Evolutionary conservation across 2,888 invertebrate genomes (phyloP), one percentile per base, ranked within the genome.

Genomic region (Lumbricus terrestris): DNA sequence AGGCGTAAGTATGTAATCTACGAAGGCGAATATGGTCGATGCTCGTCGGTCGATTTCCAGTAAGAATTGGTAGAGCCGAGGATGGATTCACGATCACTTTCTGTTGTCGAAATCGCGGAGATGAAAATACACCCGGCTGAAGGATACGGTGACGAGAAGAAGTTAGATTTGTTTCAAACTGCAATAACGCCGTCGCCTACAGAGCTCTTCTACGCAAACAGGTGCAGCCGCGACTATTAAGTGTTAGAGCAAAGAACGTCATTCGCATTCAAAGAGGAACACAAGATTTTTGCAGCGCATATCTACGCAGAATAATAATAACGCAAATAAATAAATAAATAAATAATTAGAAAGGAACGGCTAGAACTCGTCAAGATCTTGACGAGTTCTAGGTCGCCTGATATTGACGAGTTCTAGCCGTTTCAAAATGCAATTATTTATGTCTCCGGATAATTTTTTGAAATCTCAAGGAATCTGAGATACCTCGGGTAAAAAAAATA

Each of bases 171-270:
- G n/a, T 69, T 69, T 29, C 8, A 29, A 69, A 69, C 69, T 69
- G 69, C 29, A 69, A n/a, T n/a, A 11, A 69, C 69, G n/a, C 69
- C n/a, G 29, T 69, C 69, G 69, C 69, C 11, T 69, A 69, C 69
- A 69, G 69, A 69, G 69, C 69, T 69, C 69, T 69, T 69, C 69
- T 29, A 69, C 69, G 69, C 69, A 34, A 85, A 85, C 85, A 85
- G 85, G 85, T 85, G 85, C n/a, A 69, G 69, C 85, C 85, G 37
- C 85, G 85, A 85, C 34, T 85, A 85, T 6, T 23, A 85, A 23
- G 34, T 5, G 35, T 35, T 85, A 85, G 85, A 85, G 34, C 35
- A 37, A 85, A 18, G 11, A 23, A 85, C 85, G 34, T 85, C 85
- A 37, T 85, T 85, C 1, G 35, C 35, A n/a, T n/a, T n/a, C 33